Percentiles rank a stretch among this genome's conserved stretches.
phyloP scores from a whole-genome alignment of 2,113 vertebrate species.

The Labrus mixtus region DNA sequence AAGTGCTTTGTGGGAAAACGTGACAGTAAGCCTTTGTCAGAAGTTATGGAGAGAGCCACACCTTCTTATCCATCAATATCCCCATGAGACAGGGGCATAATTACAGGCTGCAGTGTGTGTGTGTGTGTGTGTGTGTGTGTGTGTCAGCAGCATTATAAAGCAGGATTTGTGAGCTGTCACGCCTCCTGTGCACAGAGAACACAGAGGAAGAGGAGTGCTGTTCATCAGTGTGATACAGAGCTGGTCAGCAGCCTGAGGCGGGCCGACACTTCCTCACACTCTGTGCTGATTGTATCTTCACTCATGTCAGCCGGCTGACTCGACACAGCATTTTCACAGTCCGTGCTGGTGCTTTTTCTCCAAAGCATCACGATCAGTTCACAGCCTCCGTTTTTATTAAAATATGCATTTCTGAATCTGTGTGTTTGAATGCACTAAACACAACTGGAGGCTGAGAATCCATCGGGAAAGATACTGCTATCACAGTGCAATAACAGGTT shows the following conservation, averaged over 20 bases:
- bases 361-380: too few relatives aligned
- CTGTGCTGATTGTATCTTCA: constrained; percentile 12
- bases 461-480: too few relatives aligned
- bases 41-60: neutral
- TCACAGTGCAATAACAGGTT: too few relatives aligned
- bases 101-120: neutral
- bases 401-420: neutral
- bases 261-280: neutral
- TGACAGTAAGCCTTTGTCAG: neutral
- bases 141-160: constrained; percentile 1
- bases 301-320: neutral
- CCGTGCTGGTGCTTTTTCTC: neutral
- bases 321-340: neutral
- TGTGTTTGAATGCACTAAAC: neutral
- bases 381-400: neutral
- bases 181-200: constrained; percentile 6
- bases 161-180: constrained; percentile 28
- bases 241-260: neutral
- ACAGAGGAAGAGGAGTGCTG: neutral
- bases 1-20: neutral
- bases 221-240: constrained; percentile 8
- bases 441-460: too few relatives aligned
- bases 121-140: constrained; percentile 3
- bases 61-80: neutral
- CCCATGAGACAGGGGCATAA: neutral